Evolutionary conservation across 1,140 invertebrate genomes (phyloP).

Genomic region (Drosophila equinoxialis): DNA sequence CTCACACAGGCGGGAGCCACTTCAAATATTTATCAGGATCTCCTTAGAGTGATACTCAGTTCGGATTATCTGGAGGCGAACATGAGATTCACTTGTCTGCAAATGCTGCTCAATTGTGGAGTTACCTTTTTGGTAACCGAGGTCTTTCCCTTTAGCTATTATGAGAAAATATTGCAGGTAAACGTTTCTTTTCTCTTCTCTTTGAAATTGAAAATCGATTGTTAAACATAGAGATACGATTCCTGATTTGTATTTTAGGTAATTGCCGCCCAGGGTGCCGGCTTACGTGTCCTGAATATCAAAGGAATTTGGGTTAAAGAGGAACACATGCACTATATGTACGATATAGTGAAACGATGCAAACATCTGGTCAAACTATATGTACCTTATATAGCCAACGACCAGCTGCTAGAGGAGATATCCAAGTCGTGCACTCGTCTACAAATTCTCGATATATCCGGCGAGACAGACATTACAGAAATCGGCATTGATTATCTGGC

Average conservation of each 20-base stretch:
- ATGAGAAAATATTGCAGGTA: constrained; percentile 86
- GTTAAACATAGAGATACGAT: too few relatives aligned
- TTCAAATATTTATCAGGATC: constrained; percentile 86
- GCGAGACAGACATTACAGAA: constrained; percentile 86
- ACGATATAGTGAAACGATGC: constrained; percentile 85
- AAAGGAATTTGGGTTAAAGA: constrained; percentile 89
- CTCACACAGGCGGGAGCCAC: constrained; percentile 85
- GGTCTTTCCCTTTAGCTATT: constrained; percentile 87
- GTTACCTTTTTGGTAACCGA: constrained; percentile 86
- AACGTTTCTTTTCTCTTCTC: constrained; percentile 59
- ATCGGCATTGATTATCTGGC: constrained; percentile 85
- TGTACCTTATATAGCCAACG: constrained; percentile 88
- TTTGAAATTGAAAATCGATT: neutral
- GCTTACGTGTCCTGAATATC: constrained; percentile 86
- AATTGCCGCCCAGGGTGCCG: constrained; percentile 85
- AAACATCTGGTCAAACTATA: constrained; percentile 85
- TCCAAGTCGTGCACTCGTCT: constrained; percentile 85
- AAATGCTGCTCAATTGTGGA: constrained; percentile 86
- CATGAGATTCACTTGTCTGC: constrained; percentile 86
- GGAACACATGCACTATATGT: constrained; percentile 86
- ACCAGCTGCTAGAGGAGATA: constrained; percentile 86
- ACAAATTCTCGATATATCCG: constrained; percentile 86
- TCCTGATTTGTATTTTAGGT: constrained; percentile 74
- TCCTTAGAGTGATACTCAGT: constrained; percentile 86
- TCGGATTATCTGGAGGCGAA: constrained; percentile 87